Conservation (phyloP, 1,140 invertebrate genomes). For the Ylistrum balloti region DNA sequence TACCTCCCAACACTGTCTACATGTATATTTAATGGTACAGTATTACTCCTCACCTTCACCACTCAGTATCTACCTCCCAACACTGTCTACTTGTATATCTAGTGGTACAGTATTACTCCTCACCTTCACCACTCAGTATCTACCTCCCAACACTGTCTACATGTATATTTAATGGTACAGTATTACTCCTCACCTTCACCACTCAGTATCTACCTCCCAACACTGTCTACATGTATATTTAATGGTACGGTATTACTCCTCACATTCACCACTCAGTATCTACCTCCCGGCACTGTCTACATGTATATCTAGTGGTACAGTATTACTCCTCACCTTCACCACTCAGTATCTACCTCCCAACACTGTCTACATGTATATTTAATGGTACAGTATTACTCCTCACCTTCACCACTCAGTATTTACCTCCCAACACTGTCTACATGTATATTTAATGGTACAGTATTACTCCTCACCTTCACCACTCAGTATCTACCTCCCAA, state of each 20-base stretch:
- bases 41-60: background rate
- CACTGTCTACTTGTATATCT: background rate
- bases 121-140: background rate
- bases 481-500: background rate
- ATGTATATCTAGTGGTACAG: background rate
- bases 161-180: background rate
- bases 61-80: background rate
- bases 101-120: background rate
- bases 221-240: background rate
- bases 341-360: background rate
- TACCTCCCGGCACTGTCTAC: background rate
- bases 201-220: background rate
- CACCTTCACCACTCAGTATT: no score
- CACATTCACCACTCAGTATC: background rate
- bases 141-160: background rate
- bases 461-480: background rate
- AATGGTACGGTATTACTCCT: background rate
- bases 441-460: background rate
- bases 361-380: background rate
- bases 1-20: background rate
- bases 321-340: background rate
- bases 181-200: background rate
- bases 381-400: no score
- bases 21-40: background rate
- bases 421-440: background rate